Base-by-base conservation (phyloP, 2,888 invertebrate species). In the Lampropteryx suffumata region DNA sequence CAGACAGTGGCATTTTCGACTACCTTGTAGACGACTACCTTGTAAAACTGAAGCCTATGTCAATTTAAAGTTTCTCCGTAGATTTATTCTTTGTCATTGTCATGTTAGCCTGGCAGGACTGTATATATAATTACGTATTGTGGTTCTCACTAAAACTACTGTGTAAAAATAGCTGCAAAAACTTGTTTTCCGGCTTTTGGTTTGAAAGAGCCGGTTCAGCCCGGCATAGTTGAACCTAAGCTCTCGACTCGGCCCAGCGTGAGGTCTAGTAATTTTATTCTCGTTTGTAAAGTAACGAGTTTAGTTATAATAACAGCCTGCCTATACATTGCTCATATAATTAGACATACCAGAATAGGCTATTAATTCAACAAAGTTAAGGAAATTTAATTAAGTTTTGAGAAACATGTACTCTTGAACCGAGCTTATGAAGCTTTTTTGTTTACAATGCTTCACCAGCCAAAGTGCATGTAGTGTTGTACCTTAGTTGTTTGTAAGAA, bases 241-340 rank as follows among this genome's bases (percentile, higher is more conserved):
- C 11, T 21, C 1, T 13, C 10, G 40, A 28, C 51, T 42, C 12
- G 33, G 46, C 71, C 45, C 76, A 75, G 73, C 76, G 71, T 82
- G 82, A 67, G 76, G 74, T 82, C 78, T 53, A 43, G 67, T 74
- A 67, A 73, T 79, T 74, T 74, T 68, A 74, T 73, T 64, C 73
- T 74, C 65, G 67, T 75, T 78, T 71, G 67, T 67, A 61, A 66
- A 65, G 61, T 71, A 73, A 76, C 71, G 59, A 71, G 65, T 63
- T 63, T 29, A 37, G 60, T 50, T 69, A 62, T 79, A 76, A 78
- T 77, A 66, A 74, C 61, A 66, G 59, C 51, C 57, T 46, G 33
- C 33, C 24, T 36, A 14, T 37, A 41, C 44, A 48, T 40, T 34
- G 40, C 50, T 46, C 39, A 39, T 46, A 35, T 64, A 58, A 63